A percentile compares a stretch with the other conserved stretches of the same genome.
phyloP scores from a whole-genome alignment of 2,113 vertebrate species.

The Sebastes schlegelii region DNA sequence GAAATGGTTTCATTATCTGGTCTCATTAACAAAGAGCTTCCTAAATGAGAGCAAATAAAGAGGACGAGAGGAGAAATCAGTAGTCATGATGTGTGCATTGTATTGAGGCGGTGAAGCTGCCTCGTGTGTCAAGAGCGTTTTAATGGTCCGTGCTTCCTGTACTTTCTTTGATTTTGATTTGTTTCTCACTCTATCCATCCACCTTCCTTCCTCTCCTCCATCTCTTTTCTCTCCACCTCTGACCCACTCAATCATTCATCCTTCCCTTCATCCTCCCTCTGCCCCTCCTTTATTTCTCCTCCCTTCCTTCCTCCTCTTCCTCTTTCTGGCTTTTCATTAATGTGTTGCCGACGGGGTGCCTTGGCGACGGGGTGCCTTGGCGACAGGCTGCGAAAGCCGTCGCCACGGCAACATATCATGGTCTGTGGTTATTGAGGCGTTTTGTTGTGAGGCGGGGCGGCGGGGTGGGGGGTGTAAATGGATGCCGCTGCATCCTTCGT shows the following conservation, averaged over 20 bases:
- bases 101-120: constrained; percentile 20
- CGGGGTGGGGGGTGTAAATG: constrained; percentile 36
- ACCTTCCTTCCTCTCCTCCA: background rate
- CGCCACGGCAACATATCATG: constrained; percentile 77
- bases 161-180: constrained; percentile 31
- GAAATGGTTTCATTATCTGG: constrained; percentile 13
- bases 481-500: constrained; percentile 39
- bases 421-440: constrained; percentile 54
- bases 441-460: background rate
- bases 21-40: background rate
- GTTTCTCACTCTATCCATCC: background rate
- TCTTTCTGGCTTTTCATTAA: constrained; percentile 58
- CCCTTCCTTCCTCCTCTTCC: constrained; percentile 37
- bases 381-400: constrained; percentile 70
- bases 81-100: constrained; percentile 11
- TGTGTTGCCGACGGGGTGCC: constrained; percentile 59
- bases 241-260: constrained; percentile 22
- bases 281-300: constrained; percentile 17
- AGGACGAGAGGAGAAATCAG: background rate
- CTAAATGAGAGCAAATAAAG: background rate
- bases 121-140: constrained; percentile 45
- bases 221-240: constrained; percentile 1
- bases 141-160: constrained; percentile 14
- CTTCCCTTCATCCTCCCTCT: background rate
- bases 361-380: constrained; percentile 60